Base-by-base conservation (phyloP, 2,113 vertebrate species). In the Rallus limicola region DNA sequence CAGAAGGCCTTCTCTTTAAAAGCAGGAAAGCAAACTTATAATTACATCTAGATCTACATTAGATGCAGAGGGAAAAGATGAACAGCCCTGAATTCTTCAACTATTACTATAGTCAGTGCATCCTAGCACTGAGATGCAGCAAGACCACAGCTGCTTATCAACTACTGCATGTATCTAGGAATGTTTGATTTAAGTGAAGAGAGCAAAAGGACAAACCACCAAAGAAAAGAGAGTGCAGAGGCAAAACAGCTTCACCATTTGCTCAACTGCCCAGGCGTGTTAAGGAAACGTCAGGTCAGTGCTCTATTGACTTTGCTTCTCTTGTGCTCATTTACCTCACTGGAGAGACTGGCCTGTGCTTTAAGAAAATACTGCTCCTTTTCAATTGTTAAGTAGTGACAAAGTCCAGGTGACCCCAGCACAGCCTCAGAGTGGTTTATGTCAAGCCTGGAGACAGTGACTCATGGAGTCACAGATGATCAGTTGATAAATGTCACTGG, bases 391-490 rank as follows among this genome's bases (percentile, higher is more conserved):
- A 80, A 95, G 91, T 44, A 94, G 86, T 97, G 96, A 97, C 92
- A 95, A 92, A 97, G 80, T 96, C 95, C 97, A 97, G 97, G 95
- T 93, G 94, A 96, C 92, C 95, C 90, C 53, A 44, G 80, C 36
- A 13, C 64, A 79, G 78, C 77, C 77, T 16, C 71, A 64, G 94
- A 86, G 74, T 93, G 95, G 93, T 95, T 97, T 97, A 94, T 97
- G 95, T 97, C 97, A 97, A 79, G 81, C 65, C 75, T 84, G 72
- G 85, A 97, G 95, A 97, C 95, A 96, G 88, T 90, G 86, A 93
- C 93, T 82, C 90, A 95, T 90, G 60, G 71, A 95, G 94, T 95
- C 94, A 96, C 86, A 95, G 94, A 94, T 95, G 96, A 96, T 92
- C 88, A 53, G 85, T 78, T 97, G 97, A 97, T 97, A 96, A 96